Evolutionary conservation across 2,888 invertebrate genomes (phyloP).

Genomic region (Perdita meconis): DNA sequence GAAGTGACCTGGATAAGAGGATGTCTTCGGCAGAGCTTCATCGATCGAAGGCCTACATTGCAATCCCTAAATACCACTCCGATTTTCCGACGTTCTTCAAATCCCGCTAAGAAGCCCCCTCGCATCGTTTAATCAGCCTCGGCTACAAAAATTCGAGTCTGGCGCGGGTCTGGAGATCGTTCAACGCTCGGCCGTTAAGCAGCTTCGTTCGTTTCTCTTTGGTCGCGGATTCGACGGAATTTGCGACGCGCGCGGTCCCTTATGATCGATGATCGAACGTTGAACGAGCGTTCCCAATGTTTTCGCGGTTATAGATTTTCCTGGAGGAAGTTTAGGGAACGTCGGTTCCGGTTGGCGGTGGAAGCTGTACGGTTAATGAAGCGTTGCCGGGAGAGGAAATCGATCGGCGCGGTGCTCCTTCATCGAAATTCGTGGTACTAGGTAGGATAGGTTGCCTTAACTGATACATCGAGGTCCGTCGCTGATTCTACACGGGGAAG

Average conservation of each 20-base stretch:
- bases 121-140: conserved; percentile 25
- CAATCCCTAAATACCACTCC: neutral
- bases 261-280: conserved; percentile 27
- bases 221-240: conserved; percentile 8
- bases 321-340: neutral
- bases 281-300: conserved; percentile 1
- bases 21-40: conserved; percentile 3
- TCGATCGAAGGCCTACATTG: conserved; percentile 8
- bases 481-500: too few relatives aligned
- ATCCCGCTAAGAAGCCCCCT: neutral
- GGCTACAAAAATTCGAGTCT: neutral
- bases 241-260: conserved; percentile 19
- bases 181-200: conserved; percentile 2
- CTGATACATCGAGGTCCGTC: neutral
- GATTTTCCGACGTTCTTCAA: neutral
- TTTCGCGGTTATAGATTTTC: conserved; percentile 29
- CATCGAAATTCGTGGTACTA: conserved; percentile 7
- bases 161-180: neutral
- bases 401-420: conserved; percentile 6
- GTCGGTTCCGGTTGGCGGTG: conserved; percentile 7
- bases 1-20: conserved; percentile 4
- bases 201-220: neutral
- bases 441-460: neutral
- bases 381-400: neutral
- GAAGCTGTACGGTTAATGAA: conserved; percentile 3